Base-by-base conservation (phyloP, 1,140 invertebrate genomes). In the Zaprionus gabonicus region DNA sequence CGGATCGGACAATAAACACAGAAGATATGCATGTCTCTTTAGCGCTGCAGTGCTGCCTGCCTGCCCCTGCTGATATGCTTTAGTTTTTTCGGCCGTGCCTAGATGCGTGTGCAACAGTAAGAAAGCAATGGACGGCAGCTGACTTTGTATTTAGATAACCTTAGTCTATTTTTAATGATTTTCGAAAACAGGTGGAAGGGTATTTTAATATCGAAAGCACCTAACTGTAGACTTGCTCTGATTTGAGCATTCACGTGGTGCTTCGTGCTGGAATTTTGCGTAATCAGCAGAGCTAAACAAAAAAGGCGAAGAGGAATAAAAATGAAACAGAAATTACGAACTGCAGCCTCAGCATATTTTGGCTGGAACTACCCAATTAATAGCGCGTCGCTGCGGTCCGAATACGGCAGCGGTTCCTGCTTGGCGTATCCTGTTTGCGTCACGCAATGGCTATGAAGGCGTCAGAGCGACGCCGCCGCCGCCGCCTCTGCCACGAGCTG, bases 361-460 rank as follows among this genome's bases (percentile, higher is more conserved):
- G 46, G 27, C 53, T 65, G 56, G 55, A 73, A 62, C 68, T 79
- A 51, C 64, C 69, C 85, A 88, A 88, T 88, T 88, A 88, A 90
- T 81, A 68, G 64, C 59, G 69, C 34, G 59, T 56, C 69, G 64
- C 55, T 41, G 44, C 15, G 31, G 31, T 34, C 31, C 31, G 31
- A 34, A 34, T 34, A 34, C 31, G 31, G 31, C 31, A 34, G 9
- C 31, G 25, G 59, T 59, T 76, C 36, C 58, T 67, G 57, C 25
- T 51, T 17, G 34, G 49, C 17, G 60, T 75, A 70, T 88, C 81
- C 84, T 88, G 75, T 78, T 85, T 77, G 82, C 55, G 76, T 85
- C 82, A 85, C 82, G 82, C 82, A 86, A 86, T 85, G 62, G 46
- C 66, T 27, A 44, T 58, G 81, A 23, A 71, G 77, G 85, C 85